These are phyloP conservation scores for Apis laboriosa DNA, from an alignment of 1,140 invertebrate genomes.

Conservation along the genomic window DNA sequence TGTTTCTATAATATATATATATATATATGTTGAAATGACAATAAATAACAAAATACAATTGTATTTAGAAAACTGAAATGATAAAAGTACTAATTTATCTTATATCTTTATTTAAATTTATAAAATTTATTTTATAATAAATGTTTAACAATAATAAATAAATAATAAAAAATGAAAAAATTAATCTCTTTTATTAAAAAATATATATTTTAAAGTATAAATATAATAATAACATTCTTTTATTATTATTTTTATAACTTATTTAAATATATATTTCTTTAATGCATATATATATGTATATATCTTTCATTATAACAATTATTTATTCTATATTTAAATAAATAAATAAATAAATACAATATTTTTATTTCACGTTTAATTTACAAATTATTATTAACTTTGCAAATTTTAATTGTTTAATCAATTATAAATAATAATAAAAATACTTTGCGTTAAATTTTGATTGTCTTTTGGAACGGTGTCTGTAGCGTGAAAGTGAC, in stretches of 20 bases:
- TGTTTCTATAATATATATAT: no score
- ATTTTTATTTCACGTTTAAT: no score
- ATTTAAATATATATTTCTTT: neutral
- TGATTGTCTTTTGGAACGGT: slow-evolving; percentile 30
- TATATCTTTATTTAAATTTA: neutral
- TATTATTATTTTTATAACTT: neutral
- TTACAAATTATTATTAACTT: neutral
- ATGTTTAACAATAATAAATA: neutral
- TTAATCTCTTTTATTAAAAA: neutral
- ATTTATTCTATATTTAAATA: neutral
- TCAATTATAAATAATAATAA: neutral
- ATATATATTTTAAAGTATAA: neutral
- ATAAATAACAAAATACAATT: neutral
- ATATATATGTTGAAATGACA: no score
- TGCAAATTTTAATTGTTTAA: slow-evolving; percentile 11
- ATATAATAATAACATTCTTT: neutral
- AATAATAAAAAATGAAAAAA: neutral
- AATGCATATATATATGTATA: neutral
- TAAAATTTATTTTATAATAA: neutral
- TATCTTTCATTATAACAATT: neutral
- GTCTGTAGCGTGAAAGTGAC: slow-evolving; percentile 33
- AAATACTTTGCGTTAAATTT: neutral
- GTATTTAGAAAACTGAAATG: neutral
- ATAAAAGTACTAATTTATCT: neutral
- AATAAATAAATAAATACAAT: neutral